phyloP scores from a whole-genome alignment of 2,113 vertebrate species.

The Helogale parvula region DNA sequence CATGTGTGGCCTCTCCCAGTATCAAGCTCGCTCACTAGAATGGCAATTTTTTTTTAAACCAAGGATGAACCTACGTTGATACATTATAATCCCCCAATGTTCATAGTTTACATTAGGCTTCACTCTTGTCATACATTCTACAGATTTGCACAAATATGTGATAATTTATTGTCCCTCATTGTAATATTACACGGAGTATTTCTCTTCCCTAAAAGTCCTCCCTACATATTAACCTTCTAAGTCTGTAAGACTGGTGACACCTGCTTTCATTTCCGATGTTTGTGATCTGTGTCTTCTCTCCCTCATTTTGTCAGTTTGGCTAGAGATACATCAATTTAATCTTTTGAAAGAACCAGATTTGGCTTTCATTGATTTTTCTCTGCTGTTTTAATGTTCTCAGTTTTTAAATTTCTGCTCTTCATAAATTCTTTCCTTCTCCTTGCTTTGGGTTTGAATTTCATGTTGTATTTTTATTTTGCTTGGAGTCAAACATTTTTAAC shows the following conservation, averaged over 20 bases:
- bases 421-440: not conserved
- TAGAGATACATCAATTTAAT: not conserved
- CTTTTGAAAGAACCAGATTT: not conserved
- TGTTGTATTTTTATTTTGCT: not conserved
- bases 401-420: not conserved
- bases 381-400: not conserved
- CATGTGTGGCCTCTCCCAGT: not conserved
- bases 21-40: not conserved
- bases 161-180: not conserved
- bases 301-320: not conserved
- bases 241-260: not conserved
- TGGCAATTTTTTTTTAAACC: not conserved
- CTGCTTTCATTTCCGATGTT: not conserved
- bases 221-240: not conserved
- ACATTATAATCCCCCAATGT: not conserved
- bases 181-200: not conserved
- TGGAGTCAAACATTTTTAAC: not conserved
- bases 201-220: not conserved
- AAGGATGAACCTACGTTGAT: not conserved
- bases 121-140: not conserved
- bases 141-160: not conserved
- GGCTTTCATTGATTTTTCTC: not conserved
- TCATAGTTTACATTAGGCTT: not conserved
- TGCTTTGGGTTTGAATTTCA: constrained; percentile 16
- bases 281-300: not conserved